phyloP scores from a whole-genome alignment of 2,113 vertebrate genomes.

The Ifrita kowaldi region DNA sequence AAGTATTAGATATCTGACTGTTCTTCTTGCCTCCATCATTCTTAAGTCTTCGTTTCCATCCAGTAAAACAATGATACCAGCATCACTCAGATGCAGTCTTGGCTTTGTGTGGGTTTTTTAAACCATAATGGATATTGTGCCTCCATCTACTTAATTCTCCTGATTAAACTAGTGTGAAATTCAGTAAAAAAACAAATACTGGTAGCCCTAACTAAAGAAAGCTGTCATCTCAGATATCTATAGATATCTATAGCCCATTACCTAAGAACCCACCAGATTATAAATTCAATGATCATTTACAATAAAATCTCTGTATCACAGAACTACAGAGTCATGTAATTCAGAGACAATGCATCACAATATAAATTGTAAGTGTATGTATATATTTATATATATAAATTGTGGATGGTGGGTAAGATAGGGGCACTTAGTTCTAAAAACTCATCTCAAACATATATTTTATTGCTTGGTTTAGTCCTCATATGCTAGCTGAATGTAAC shows the following conservation, averaged over 20 bases:
- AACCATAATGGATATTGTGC: neutral
- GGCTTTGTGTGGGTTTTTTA: fast-evolving
- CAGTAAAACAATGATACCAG: neutral
- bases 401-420: neutral
- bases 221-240: neutral
- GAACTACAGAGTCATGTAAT: neutral
- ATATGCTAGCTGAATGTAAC: neutral
- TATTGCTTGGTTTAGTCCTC: neutral
- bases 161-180: neutral
- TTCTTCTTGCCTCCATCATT: neutral
- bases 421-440: neutral
- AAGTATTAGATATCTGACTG: neutral
- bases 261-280: neutral
- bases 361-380: neutral
- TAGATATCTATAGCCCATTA: neutral
- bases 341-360: neutral
- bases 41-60: neutral
- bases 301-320: neutral
- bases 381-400: neutral
- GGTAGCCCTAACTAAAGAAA: neutral
- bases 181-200: neutral
- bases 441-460: neutral
- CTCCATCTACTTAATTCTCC: neutral
- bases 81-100: neutral
- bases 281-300: neutral